Base-by-base conservation (phyloP, 1,140 invertebrate genomes). In the Epicauta chinensis region DNA sequence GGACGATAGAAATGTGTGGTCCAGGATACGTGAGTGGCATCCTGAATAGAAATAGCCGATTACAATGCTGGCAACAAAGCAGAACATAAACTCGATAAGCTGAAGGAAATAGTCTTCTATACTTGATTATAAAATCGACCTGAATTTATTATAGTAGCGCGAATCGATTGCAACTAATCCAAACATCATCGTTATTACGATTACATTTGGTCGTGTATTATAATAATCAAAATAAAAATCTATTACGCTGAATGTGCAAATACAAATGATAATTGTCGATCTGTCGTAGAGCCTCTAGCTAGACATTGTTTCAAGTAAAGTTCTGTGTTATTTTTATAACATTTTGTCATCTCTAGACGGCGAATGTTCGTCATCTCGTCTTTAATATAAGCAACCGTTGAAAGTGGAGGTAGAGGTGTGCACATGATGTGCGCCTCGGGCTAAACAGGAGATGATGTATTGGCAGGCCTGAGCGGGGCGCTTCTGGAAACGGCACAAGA, bases 381-480 rank as follows among this genome's bases (percentile, higher is more conserved):
- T 44, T 37, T 54, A 51, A 54, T 54, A 50, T 51, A 44, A 51
- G 40, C 32, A 14, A 29, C 32, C 42, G 45, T 39, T 44, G 42
- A 53, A 57, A 41, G 58, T 37, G 38, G 30, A 39, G 17, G 45
- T 38, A 37, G 36, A 39, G 56, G 56, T 53, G 53, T 61, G 56
- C 50, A 53, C 41, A 47, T 55, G 56, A 58, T 55, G 52, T 57
- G 55, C 44, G 59, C 55, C 55, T 44, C 43, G 30, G 46, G 50
- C 56, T 40, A 55, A 59, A 59, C 59, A 64, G 60, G 51, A 66
- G 66, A 68, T 66, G 64, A 66, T 64, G 66, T 67, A 67, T 67
- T 67, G 65, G 63, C 62, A 67, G 61, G 51, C 31, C 16, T 13
- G 54, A 41, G 41, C 43, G 47, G 51, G 43, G 39, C 34, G 47